Conservation (phyloP, 2,113 vertebrate species). For the Sinocyclocheilus anshuiensis region DNA sequence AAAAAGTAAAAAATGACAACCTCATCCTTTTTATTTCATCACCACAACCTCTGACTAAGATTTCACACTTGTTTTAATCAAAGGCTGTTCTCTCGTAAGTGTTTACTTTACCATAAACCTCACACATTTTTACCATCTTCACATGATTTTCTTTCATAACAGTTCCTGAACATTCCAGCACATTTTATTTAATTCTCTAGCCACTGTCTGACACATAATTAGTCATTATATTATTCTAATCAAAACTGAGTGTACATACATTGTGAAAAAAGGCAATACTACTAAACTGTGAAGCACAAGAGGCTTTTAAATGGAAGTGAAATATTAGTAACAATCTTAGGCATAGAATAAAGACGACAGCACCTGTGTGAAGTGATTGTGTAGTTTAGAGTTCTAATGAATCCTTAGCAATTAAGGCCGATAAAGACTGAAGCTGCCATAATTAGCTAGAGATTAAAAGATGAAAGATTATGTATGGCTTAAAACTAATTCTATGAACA, state of each 20-base stretch:
- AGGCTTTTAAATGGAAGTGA: not conserved
- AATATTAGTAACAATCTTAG: not conserved
- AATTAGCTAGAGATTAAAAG: slow-evolving; percentile 2
- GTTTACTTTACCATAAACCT: no score
- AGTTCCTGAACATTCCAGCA: not conserved
- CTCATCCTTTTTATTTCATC: not conserved
- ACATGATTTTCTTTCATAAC: not conserved
- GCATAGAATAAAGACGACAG: not conserved
- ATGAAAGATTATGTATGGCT: slow-evolving; percentile 1
- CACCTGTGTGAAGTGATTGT: not conserved
- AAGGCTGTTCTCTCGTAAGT: not conserved
- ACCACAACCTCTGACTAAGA: no score
- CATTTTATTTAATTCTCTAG: not conserved
- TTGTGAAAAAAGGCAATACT: not conserved
- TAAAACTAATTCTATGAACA: not conserved
- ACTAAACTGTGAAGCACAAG: not conserved
- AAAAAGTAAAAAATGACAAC: not conserved
- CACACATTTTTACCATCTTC: no score
- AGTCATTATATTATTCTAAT: not conserved
- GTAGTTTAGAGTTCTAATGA: not conserved
- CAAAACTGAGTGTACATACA: not conserved
- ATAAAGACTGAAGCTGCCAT: not conserved
- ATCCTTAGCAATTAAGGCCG: not conserved
- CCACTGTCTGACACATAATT: not conserved
- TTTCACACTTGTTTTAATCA: not conserved